Base-by-base conservation (phyloP, 2,888 invertebrate species). In the Sphaerophoria taeniata region DNA sequence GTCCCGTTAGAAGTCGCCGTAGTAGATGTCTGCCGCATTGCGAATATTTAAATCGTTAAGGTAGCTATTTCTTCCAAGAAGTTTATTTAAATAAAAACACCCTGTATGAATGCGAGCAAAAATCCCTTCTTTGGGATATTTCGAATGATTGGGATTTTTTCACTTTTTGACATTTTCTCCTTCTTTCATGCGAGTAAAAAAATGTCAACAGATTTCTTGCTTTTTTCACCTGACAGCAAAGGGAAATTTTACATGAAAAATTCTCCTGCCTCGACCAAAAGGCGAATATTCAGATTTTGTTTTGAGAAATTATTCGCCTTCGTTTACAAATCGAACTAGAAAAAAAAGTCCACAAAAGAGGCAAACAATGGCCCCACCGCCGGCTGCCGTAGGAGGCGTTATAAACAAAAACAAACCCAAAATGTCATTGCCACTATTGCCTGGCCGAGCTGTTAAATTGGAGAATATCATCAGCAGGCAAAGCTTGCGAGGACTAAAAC, bases 401-500 rank as follows among this genome's bases (percentile, higher is more conserved):
- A 84, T 83, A 82, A 87, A 87, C 87, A 87, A 86, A 85, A 80
- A 87, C 82, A 83, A 70, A 69, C 47, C 45, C 49, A 78, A 53
- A 60, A 81, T 81, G 81, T 61, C 83, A 84, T 73, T 63, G 39
- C 69, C 76, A 45, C 76, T 24, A 24, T 24, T 24, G 24, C 24
- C 80, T 58, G 69, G 47, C 14, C 67, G 77, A 51, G 76, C 76
- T 63, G 58, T 74, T 5, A 85, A 73, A 43, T 49, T 80, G 31
- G 70, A 16, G 16, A 49, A 65, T 49, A 49, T 49, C 12, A 65
- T 31, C 33, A 61, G 7, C 14, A 85, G 89, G 5, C 85, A 85
- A 4, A 88, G 88, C 11, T 77, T 90, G 43, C 90, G 96, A 65
- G 96, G 96, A 5, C 93, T 96, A 0, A 93, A 95, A 87, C 95